Base-by-base conservation (phyloP, 2,113 vertebrate genomes). In the western clawed frog (Xenopus tropicalis) region DNA sequence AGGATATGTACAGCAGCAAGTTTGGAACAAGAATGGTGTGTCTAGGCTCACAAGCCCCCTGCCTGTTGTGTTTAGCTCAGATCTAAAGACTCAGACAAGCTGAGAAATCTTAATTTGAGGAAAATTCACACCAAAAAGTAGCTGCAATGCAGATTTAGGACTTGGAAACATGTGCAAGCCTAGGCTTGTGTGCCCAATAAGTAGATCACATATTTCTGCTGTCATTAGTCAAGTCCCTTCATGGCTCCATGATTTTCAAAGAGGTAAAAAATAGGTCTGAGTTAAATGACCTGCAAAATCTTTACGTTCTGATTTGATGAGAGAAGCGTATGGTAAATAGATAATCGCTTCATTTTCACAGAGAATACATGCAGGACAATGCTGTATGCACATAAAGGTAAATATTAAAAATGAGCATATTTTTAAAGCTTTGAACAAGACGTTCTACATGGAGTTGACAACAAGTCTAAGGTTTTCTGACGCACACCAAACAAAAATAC, bases 161-260 rank as follows among this genome's bases (percentile, higher is more conserved):
- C 25, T 42, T 59, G 29, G 52, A 62, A 69, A 56, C 17, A 12
- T 61, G 22, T 54, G 61, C 73, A 63, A 56, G 73, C 57, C 73
- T 69, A 58, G 66, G 29, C 73, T 76, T 76, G 73, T 51, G 62
- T 19, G 61, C 46, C 46, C 29, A 62, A 56, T 75, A 48, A 20
- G 62, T 44, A 74, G 43, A 74, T 61, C 44, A 61, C 48, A 69
- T 76, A 69, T 23, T 69, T 68, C 21, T 56, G 29, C 57, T 69
- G 59, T 69, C 66, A 69, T 76, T 68, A 43, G 42, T 75, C 57
- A 68, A 42, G 44, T 61, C 1, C 44, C 43, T 76, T 76, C 66
- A 76, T 46, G 73, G 66, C 16, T 76, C 73, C 7, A 5, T 16
- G 73, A 69, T 56, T 76, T 76, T 13, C 25, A 25, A 69, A 62